These are phyloP conservation scores for Eupeodes latifasciatus DNA, from an alignment of 2,888 invertebrate species.

Conservation along the genomic window DNA sequence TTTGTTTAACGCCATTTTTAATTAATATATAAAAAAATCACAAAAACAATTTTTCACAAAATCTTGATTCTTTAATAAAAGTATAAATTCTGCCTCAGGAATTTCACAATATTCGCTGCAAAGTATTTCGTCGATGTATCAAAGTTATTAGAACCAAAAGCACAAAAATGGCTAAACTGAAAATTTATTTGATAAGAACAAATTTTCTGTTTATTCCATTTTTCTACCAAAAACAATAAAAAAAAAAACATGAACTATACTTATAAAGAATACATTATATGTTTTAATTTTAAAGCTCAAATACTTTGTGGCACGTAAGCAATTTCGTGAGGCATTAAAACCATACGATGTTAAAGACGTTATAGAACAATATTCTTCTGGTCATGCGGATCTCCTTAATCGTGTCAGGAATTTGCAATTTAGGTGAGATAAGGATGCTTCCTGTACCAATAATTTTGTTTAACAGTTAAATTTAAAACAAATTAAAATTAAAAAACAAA, in stretches of 20 bases:
- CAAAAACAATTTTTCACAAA: conserved; percentile 28
- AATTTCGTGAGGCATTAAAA: conserved; percentile 96
- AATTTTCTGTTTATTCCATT: conserved; percentile 47
- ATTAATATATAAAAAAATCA: background rate
- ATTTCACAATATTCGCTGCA: conserved; percentile 75
- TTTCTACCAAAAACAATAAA: conserved; percentile 17
- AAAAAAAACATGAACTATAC: conserved; percentile 15
- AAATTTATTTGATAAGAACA: conserved; percentile 24
- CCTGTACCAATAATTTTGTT: conserved; percentile 53
- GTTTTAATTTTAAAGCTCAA: conserved; percentile 87
- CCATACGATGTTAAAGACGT: conserved; percentile 98
- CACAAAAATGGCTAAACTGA: conserved; percentile 42
- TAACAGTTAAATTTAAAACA: background rate
- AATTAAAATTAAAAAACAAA: conserved; percentile 38
- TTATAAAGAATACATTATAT: conserved; percentile 39
- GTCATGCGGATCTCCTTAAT: conserved; percentile 94
- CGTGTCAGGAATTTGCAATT: conserved; percentile 94
- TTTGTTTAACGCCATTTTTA: conserved; percentile 16
- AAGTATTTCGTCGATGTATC: conserved; percentile 77
- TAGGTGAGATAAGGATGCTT: conserved; percentile 86
- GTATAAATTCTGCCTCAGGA: conserved; percentile 54
- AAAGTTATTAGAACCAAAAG: conserved; percentile 33
- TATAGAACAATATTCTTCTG: conserved; percentile 95
- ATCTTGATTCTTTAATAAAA: conserved; percentile 46
- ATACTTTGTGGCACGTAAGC: conserved; percentile 95